phyloP scores from a whole-genome alignment of 2,888 invertebrate genomes.

The Heliconius ethilla region DNA sequence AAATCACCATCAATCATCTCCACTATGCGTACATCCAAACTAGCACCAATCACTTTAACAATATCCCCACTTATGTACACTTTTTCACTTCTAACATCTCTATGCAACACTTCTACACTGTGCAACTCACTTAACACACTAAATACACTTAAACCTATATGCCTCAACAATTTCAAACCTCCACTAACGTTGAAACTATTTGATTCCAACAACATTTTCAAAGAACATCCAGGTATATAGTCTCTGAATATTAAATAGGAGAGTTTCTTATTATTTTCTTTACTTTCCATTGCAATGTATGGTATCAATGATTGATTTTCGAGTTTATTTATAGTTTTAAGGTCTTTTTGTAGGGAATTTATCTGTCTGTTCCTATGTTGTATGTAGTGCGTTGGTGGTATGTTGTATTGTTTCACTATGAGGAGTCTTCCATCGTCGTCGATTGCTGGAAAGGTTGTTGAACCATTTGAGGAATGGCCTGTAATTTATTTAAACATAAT shows the following conservation, averaged over 20 bases:
- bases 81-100: constrained; percentile 88
- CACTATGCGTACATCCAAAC: constrained; percentile 85
- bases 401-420: constrained; percentile 89
- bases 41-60: constrained; percentile 85
- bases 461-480: constrained; percentile 89
- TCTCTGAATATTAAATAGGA: constrained; percentile 88
- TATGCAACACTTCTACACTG: constrained; percentile 90
- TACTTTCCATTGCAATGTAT: constrained; percentile 86
- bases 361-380: constrained; percentile 82
- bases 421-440: constrained; percentile 88
- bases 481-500: constrained; percentile 26
- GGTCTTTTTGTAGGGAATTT: constrained; percentile 88
- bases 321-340: constrained; percentile 86
- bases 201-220: constrained; percentile 60
- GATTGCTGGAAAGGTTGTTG: constrained; percentile 88
- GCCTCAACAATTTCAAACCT: constrained; percentile 77
- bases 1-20: constrained; percentile 79
- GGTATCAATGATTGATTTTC: constrained; percentile 87
- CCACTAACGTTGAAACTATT: constrained; percentile 62
- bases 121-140: constrained; percentile 90
- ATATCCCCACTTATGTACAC: constrained; percentile 86
- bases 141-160: constrained; percentile 87
- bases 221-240: constrained; percentile 80
- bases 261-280: constrained; percentile 52
- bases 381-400: constrained; percentile 71